phyloP scores from a whole-genome alignment of 2,888 invertebrate genomes.

The Caenorhabditis sp. region DNA sequence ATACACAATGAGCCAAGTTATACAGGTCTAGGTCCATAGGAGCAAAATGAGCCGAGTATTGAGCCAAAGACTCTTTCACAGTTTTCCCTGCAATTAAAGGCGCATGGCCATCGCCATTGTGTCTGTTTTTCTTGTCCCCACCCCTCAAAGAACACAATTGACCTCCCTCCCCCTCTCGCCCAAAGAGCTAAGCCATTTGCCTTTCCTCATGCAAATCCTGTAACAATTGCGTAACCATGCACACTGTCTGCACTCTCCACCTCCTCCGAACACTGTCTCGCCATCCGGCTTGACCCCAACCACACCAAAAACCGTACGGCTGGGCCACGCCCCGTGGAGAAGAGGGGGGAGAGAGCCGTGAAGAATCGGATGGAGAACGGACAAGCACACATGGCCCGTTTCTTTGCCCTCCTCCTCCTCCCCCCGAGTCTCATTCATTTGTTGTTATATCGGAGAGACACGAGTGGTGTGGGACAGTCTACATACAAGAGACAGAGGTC shows the following conservation, averaged over 20 bases:
- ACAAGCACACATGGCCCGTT: conserved; percentile 5
- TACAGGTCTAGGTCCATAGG: too few species aligned
- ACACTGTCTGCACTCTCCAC: conserved; percentile 7
- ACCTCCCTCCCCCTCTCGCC: neutral
- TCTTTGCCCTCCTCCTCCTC: neutral
- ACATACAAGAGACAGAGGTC: neutral
- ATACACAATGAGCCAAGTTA: too few species aligned
- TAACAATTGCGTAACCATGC: conserved; percentile 43
- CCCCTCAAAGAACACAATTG: conserved; percentile 4
- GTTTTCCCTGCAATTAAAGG: too few species aligned
- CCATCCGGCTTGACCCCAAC: neutral
- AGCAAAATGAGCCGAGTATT: too few species aligned
- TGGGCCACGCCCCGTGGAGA: neutral
- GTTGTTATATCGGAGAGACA: conserved; percentile 51
- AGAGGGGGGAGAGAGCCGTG: neutral
- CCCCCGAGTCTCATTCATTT: conserved; percentile 24
- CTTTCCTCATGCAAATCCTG: conserved; percentile 16
- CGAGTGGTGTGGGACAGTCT: too few species aligned
- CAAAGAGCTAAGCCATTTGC: conserved; percentile 37
- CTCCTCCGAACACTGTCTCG: neutral
- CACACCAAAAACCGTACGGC: neutral
- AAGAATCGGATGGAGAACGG: neutral
- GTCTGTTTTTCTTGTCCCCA: too few species aligned
- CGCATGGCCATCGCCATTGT: too few species aligned
- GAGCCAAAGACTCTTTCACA: too few species aligned